phyloP scores from a whole-genome alignment of 2,797 vertebrate species.

The Triplophysa bombifrons region DNA sequence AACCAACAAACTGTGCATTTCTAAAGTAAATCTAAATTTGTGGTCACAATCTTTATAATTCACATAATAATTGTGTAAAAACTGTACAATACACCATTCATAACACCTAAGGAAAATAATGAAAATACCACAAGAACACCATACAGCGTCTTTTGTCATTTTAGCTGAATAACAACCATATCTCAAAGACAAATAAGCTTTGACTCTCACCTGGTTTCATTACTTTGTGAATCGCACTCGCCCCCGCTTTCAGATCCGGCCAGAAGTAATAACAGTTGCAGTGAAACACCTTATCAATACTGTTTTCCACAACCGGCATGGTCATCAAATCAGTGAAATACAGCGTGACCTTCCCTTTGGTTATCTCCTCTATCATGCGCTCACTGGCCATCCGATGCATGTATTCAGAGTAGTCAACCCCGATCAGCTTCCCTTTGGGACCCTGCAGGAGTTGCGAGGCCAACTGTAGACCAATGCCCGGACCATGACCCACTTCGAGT shows the following conservation, averaged over 20 bases:
- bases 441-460: conserved; percentile 67
- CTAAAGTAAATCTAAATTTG: no score
- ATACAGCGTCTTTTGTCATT: no score
- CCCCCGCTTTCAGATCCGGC: conserved; percentile 70
- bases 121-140: no score
- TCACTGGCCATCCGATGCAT: conserved; percentile 74
- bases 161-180: no score
- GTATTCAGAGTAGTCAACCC: conserved; percentile 78
- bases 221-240: conserved; percentile 71
- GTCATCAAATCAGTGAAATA: conserved; percentile 64
- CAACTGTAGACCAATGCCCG: conserved; percentile 69
- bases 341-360: not conserved
- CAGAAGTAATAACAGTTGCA: conserved; percentile 83
- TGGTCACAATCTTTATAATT: no score
- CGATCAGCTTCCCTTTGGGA: conserved; percentile 69
- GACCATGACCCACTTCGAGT: conserved; percentile 75
- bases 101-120: no score
- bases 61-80: no score
- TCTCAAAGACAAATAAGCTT: not conserved
- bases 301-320: conserved; percentile 71
- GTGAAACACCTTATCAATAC: conserved; percentile 77
- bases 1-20: no score
- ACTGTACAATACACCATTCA: no score
- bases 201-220: conserved; percentile 75
- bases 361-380: conserved; percentile 62